phyloP scores from a whole-genome alignment of 2,797 vertebrate genomes.

The Poeciliopsis infans region DNA sequence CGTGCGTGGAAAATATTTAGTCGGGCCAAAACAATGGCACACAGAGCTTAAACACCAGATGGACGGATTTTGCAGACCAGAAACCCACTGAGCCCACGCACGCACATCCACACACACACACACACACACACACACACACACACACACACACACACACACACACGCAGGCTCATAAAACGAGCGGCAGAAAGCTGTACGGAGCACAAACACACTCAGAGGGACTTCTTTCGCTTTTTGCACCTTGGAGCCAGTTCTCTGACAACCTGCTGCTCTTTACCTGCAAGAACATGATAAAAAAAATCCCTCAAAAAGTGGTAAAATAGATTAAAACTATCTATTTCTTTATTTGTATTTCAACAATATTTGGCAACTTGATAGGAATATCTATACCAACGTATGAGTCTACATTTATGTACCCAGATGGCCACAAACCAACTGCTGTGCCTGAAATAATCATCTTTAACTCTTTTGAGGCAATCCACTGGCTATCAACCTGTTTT shows the following conservation, averaged over 20 bases:
- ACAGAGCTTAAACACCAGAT: slow-evolving; percentile 58
- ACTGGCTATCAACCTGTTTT: neutral
- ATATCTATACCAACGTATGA: neutral
- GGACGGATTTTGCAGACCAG: slow-evolving; percentile 45
- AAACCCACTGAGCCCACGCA: slow-evolving; percentile 25
- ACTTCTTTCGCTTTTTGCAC: slow-evolving; percentile 6
- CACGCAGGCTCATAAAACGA: neutral
- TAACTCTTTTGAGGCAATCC: neutral
- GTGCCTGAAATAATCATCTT: neutral
- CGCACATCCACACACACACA: neutral
- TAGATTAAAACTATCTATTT: neutral
- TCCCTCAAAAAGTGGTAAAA: neutral
- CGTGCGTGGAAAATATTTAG: slow-evolving; percentile 26
- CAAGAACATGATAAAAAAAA: neutral
- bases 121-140: neutral
- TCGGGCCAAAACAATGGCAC: slow-evolving; percentile 33
- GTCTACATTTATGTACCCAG: neutral
- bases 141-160: neutral
- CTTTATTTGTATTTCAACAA: neutral
- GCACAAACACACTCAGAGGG: slow-evolving; percentile 18
- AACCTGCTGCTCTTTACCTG: slow-evolving; percentile 5
- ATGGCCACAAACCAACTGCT: neutral
- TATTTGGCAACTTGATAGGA: neutral
- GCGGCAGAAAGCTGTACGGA: slow-evolving; percentile 2
- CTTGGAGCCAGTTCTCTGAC: neutral